These are phyloP conservation scores for Sinocyclocheilus maitianheensis DNA, from an alignment of 2,113 vertebrate genomes.

Conservation along the genomic window DNA sequence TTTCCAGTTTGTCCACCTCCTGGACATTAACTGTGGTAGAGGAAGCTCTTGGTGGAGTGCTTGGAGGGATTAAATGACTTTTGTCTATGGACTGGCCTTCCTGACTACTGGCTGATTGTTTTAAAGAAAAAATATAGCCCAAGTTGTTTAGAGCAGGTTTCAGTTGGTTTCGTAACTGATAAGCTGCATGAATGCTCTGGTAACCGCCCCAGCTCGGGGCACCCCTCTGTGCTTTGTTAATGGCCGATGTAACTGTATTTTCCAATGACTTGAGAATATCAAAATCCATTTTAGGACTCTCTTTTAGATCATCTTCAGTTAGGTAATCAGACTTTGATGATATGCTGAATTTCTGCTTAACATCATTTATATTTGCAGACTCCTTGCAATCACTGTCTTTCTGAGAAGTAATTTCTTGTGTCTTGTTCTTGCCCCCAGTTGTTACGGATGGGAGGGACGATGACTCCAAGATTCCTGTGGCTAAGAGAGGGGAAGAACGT, in stretches of 20 bases:
- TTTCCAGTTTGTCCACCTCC: slow-evolving; percentile 94
- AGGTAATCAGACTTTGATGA: slow-evolving; percentile 93
- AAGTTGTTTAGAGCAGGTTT: slow-evolving; percentile 83
- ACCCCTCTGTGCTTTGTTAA: slow-evolving; percentile 98
- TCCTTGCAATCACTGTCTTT: slow-evolving; percentile 82
- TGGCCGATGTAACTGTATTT: slow-evolving; percentile 95
- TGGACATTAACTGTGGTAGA: slow-evolving; percentile 91
- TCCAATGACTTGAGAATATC: slow-evolving; percentile 98
- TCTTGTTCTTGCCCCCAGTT: slow-evolving; percentile 87
- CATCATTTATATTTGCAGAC: slow-evolving; percentile 65
- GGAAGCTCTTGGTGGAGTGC: slow-evolving; percentile 85
- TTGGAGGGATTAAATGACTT: slow-evolving; percentile 84
- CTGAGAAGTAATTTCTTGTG: slow-evolving; percentile 78
- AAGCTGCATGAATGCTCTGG: slow-evolving; percentile 98
- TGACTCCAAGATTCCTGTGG: slow-evolving; percentile 75
- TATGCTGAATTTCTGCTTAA: slow-evolving; percentile 86
- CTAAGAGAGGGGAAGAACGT: slow-evolving; percentile 86
- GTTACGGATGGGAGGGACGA: slow-evolving; percentile 80
- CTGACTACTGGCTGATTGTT: slow-evolving; percentile 80
- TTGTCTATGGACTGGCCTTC: slow-evolving; percentile 83
- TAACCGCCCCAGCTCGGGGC: slow-evolving; percentile 97
- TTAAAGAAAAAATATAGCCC: slow-evolving; percentile 83
- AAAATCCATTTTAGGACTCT: slow-evolving; percentile 92
- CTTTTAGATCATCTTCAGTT: slow-evolving; percentile 96
- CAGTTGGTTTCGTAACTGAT: slow-evolving; percentile 94